Evolutionary conservation across 2,888 invertebrate genomes (phyloP), one percentile per base, ranked within the genome.

Genomic region (Drosophila lutescens): DNA sequence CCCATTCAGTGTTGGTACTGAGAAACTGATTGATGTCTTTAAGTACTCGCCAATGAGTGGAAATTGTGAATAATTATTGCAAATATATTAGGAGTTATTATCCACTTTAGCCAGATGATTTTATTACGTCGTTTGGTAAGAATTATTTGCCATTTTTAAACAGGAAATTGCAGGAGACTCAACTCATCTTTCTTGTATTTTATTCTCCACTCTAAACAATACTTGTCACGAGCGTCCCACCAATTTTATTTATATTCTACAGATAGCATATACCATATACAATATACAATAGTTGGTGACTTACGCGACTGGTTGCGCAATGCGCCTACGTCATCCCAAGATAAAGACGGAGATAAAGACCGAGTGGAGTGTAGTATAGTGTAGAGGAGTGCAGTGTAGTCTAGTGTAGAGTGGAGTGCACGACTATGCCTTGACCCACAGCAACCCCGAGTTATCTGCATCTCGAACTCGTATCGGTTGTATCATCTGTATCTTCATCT

Each of bases 311-410:
- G 68, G 51, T 79, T 74, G 62, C 63, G 68, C 60, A 62, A 79
- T 54, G 60, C 34, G 51, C 59, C 85, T 82, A 62, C 82, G 83
- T 85, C 55, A 67, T 30, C 30, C 9, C 6, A 10, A 20, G 59
- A 44, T 44, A 38, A 43, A 34, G 38, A 13, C 30, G 10, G 43
- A 20, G 59, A 17, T 36, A 8, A 34, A 36, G 55, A 26, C 62
- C 71, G 44, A 41, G 10, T 26, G 30, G 17, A 34, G 17, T 17
- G 34, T 34, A 5, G 34, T 2, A 1, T 1, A 12, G 10, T 26
- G 30, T 13, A 17, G 17, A 7, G 30, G 17, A 32, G 49, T 32
- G 17, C 4, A 41, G 10, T 26, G 30, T 8, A 20, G 17, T 17
- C 13, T 34, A 41, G 10, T 26, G 15, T 7, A 32, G 44, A 41